Base-by-base conservation (phyloP, 1,140 invertebrate genomes). In the Steinernema khuongi region DNA sequence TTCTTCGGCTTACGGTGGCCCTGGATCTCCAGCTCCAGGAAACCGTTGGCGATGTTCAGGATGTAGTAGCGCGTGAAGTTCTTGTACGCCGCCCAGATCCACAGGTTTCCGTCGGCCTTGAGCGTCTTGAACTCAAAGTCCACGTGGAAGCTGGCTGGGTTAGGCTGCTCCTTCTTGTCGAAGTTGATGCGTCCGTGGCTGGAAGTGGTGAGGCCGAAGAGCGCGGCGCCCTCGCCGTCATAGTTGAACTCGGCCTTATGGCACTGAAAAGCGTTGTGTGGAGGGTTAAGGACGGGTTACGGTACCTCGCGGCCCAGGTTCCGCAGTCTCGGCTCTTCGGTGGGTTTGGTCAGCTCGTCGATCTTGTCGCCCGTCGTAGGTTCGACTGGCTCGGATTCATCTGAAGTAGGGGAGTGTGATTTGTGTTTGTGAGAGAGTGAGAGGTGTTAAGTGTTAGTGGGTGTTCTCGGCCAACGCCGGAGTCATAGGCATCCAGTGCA, bases 61-160 rank as follows among this genome's bases (percentile, higher is more conserved):
- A 78, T 74, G 71, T 83, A 83, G 72, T 84, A 84, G n/a, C 80
- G 74, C n/a, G 75, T 80, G 71, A 75, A 81, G 44, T 85, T 82
- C 70, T 80, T 80, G 79, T 84, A 84, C 68, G 74, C 84, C 30
- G 83, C 81, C 83, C 83, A 84, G 14, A 71, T 68, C 83, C 83
- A 84, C 7, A 84, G 44, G 67, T 84, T 75, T 33, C 81, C 81
- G 43, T 83, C 75, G 4, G 66, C 19, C 32, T 79, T 31, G 18
- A 44, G 43, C 1, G 82, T 85, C 50, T 72, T 68, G 29, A 84
- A 19, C 81, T 82, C 67, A 67, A 80, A 77, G 66, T 31, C 67
- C 17, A 36, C 1, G n/a, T 1, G 1, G 31, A 33, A 68, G 33
- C 17, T 43, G 33, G 71, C 71, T 41, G 75, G 84, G 29, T 82